A percentile compares a stretch with the other conserved stretches of the same genome.
Conservation (phyloP, 2,888 invertebrate genomes). For the Stenolophus ochropezus region DNA sequence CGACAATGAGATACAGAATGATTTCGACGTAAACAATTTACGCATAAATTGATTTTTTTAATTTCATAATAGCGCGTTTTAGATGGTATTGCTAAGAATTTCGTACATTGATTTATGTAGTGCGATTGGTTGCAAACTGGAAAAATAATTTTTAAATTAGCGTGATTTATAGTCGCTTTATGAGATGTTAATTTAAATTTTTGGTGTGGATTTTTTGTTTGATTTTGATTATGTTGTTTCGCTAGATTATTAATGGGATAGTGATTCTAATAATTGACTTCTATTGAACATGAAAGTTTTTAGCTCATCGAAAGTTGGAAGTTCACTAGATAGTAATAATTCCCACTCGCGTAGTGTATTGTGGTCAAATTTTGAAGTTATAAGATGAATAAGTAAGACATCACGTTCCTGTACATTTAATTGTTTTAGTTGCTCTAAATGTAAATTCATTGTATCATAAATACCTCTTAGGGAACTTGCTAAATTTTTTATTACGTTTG, state of each 20-base stretch:
- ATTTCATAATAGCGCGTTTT: not conserved
- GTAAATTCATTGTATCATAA: not conserved
- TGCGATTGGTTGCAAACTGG: not conserved
- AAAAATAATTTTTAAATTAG: not conserved
- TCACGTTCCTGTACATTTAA: not conserved
- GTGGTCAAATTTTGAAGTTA: conserved; percentile 18
- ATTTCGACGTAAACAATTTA: not conserved
- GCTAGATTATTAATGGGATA: not conserved
- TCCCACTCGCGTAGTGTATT: conserved; percentile 20
- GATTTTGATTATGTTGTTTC: not conserved
- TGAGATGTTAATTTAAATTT: not conserved
- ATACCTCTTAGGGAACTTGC: not conserved
- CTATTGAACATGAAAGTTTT: conserved; percentile 1
- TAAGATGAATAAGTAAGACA: conserved; percentile 27
- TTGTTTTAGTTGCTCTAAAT: not conserved
- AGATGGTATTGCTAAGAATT: not conserved
- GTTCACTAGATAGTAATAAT: not conserved
- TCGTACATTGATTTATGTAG: not conserved
- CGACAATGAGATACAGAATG: not conserved
- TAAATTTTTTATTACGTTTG: not conserved
- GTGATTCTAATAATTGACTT: conserved; percentile 20
- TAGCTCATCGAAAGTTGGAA: conserved; percentile 23
- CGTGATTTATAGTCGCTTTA: not conserved
- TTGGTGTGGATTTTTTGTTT: not conserved
- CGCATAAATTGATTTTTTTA: not conserved